Base-by-base conservation (phyloP, 2,113 vertebrate genomes). In the Monopterus albus region DNA sequence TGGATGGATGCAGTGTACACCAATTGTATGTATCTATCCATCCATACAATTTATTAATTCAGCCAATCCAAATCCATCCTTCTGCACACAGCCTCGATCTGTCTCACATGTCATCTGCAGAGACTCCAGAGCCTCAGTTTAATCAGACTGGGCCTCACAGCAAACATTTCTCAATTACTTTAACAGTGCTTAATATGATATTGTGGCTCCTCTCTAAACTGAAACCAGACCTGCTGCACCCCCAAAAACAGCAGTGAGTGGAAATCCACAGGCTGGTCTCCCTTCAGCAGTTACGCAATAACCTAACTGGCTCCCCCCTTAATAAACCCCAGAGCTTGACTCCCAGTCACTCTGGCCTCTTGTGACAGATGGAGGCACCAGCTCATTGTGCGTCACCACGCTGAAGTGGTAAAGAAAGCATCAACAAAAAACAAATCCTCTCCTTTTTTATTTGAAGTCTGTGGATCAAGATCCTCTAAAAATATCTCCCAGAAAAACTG, bases 161-260 rank as follows among this genome's bases (percentile, higher is more conserved):
- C 81, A 87, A 91, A 89, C 83, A 72, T 71, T 39, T 53, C 57
- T 68, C 65, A 80, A 72, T 87, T 84, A 89, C 83, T 89, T 82
- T 67, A 89, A 85, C 88, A 86, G 62, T 74, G 52, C 78, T 90
- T 91, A 89, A 86, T 88, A 91, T 86, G 85, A 92, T 88, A 79
- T 62, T 89, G 89, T 79, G 91, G 90, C 50, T 88, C 92, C 59
- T 75, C 66, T 43, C 72, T 78, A 78, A 92, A 92, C 68, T 87
- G 78, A 76, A 91, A 93, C 83, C 91, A 93, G 89, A 75, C 83
- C 59, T 59, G 65, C 49, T 79, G 49, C 53, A 17, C 47, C 55
- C 73, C 68, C 4, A 87, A 31, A 92, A 92, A 92, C 91, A 93
- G 89, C 78, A 84, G 35, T 23, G 1, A 80, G 72, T 86, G 79